Evolutionary conservation across 2,797 vertebrate genomes (phyloP).

Genomic region (Karalla daura): DNA sequence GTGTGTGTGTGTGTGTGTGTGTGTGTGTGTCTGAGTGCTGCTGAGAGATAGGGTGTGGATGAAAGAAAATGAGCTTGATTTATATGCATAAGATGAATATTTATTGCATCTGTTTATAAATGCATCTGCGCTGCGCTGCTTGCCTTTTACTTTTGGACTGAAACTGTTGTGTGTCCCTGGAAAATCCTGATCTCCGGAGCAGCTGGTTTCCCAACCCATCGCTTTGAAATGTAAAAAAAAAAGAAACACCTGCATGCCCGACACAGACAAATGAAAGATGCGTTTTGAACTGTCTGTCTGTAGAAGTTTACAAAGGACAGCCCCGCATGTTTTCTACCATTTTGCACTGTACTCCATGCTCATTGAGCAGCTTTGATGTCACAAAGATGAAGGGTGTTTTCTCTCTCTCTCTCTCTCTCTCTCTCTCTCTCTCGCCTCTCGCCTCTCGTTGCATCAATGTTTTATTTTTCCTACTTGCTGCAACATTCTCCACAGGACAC

Average conservation of each 20-base stretch:
- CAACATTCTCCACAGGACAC: conserved; percentile 9
- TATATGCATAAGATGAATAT: conserved; percentile 41
- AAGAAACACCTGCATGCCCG: background rate
- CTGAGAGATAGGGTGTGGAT: conserved; percentile 40
- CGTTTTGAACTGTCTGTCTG: background rate
- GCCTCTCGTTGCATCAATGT: no score
- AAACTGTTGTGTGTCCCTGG: background rate
- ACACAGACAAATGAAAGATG: background rate
- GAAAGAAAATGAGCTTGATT: conserved; percentile 38
- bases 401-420: conserved; percentile 2
- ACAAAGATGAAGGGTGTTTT: background rate
- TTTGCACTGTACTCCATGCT: background rate
- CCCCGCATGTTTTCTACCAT: background rate
- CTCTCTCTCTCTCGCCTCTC: no score
- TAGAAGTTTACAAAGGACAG: background rate
- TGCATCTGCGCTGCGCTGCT: conserved; percentile 21
- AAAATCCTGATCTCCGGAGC: conserved; percentile 17
- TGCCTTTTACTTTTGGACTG: conserved; percentile 22
- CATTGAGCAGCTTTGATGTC: conserved; percentile 21
- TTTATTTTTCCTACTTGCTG: no score
- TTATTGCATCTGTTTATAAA: conserved; percentile 26
- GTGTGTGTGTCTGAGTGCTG: conserved; percentile 19
- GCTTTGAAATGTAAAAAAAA: conserved; percentile 15
- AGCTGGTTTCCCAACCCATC: background rate
- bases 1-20: conserved; percentile 31